Evolutionary conservation across 2,113 vertebrate species (phyloP).

Genomic region (Neopipo cinnamomea): DNA sequence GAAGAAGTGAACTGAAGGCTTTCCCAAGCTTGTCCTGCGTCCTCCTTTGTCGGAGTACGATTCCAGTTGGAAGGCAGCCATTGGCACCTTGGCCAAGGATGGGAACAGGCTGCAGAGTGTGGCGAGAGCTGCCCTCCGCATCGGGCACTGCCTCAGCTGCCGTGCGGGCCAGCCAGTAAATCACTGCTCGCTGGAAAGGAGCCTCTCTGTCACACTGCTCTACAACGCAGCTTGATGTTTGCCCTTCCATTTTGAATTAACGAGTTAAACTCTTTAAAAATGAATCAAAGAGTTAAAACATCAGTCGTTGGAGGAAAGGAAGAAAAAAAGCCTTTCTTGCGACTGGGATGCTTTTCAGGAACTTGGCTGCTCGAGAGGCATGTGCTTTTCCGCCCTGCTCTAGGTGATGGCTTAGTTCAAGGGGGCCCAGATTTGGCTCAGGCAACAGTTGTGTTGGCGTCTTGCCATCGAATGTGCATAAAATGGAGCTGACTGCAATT

Average conservation of each 20-base stretch:
- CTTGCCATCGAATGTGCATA: conserved; percentile 53
- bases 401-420: conserved; percentile 63
- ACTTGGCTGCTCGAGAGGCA: conserved; percentile 55
- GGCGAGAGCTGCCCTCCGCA: neutral
- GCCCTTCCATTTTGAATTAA: neutral
- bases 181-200: neutral
- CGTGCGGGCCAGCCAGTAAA: neutral
- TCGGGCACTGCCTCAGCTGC: neutral
- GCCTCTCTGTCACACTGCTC: neutral
- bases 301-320: neutral
- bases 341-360: conserved; percentile 62
- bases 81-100: neutral
- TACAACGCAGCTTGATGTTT: neutral
- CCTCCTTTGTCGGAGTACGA: neutral
- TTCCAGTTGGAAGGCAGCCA: conserved; percentile 53
- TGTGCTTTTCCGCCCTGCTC: conserved; percentile 52
- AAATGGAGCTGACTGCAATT: conserved; percentile 61
- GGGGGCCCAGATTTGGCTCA: conserved; percentile 66
- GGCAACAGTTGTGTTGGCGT: conserved; percentile 44
- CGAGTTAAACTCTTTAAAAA: neutral
- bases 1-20: neutral
- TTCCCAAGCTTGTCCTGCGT: neutral
- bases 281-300: conserved; percentile 6
- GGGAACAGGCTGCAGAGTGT: neutral
- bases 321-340: neutral